These are phyloP conservation scores for Cossypha heuglini DNA, from an alignment of 2,797 vertebrate species.

Conservation along the genomic window DNA sequence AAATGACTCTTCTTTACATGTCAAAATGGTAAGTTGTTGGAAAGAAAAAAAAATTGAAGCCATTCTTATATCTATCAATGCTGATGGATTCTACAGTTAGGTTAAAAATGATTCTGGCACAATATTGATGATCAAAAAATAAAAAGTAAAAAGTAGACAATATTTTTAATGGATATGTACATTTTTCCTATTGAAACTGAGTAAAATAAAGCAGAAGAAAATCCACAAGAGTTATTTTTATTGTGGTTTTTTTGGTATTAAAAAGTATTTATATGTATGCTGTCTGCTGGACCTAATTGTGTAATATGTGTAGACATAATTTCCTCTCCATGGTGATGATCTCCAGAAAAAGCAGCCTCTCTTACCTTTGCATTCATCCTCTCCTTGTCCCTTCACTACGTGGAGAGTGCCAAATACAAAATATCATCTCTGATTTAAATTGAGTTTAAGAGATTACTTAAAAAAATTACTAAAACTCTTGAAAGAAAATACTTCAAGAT, in stretches of 20 bases:
- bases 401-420: background rate
- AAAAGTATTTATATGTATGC: background rate
- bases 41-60: slow-evolving; percentile 66
- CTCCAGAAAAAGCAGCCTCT: background rate
- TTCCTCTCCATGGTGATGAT: background rate
- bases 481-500: background rate
- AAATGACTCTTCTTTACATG: slow-evolving; percentile 82
- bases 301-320: background rate
- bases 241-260: background rate
- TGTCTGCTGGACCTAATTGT: background rate
- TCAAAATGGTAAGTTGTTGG: slow-evolving; percentile 81
- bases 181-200: slow-evolving; percentile 7
- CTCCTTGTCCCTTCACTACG: fast-evolving
- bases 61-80: slow-evolving; percentile 54
- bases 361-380: background rate
- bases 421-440: background rate
- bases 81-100: slow-evolving; percentile 78
- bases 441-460: background rate
- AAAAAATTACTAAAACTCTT: background rate
- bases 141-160: background rate
- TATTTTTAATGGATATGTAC: slow-evolving; percentile 50
- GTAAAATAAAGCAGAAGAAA: background rate
- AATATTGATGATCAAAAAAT: slow-evolving; percentile 43
- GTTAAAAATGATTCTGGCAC: slow-evolving; percentile 58
- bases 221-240: background rate